These are phyloP conservation scores for Amiota minor DNA, from an alignment of 2,888 invertebrate species.

Conservation along the genomic window DNA sequence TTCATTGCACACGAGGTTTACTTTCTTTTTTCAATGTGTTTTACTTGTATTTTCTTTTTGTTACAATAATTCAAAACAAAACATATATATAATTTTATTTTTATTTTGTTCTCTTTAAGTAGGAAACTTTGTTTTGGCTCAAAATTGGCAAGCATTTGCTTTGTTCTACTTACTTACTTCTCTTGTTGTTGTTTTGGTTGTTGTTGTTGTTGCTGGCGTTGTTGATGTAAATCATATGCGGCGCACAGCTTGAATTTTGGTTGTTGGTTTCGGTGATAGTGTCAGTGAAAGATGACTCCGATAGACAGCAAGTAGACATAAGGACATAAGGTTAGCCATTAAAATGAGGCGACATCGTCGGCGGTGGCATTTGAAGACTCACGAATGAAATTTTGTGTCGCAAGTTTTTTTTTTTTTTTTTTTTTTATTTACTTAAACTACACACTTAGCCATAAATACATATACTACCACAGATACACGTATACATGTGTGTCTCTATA, in stretches of 20 bases:
- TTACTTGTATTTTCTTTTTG: background rate
- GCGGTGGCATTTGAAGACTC: slow-evolving; percentile 23
- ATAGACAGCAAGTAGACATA: too few species aligned
- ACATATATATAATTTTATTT: too few species aligned
- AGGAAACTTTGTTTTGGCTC: too few species aligned
- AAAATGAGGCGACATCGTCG: background rate
- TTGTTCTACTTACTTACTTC: background rate
- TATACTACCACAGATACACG: too few species aligned
- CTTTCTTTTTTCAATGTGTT: slow-evolving; percentile 3
- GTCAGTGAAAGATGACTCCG: background rate
- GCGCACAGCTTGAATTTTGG: slow-evolving; percentile 15
- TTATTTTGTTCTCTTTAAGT: too few species aligned
- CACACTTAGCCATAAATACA: too few species aligned
- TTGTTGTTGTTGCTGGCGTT: background rate
- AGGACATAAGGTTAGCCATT: too few species aligned
- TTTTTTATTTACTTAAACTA: slow-evolving; percentile 39
- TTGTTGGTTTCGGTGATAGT: background rate
- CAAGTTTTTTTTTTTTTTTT: slow-evolving; percentile 40
- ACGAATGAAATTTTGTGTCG: slow-evolving; percentile 28
- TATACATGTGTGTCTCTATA: too few species aligned
- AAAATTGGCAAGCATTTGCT: background rate
- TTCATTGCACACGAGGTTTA: background rate
- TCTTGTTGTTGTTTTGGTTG: background rate
- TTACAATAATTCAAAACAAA: background rate
- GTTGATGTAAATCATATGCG: slow-evolving; percentile 27